Evolutionary conservation across 2,888 invertebrate genomes (phyloP), one percentile per base, ranked within the genome.

Genomic region (Apodemia mormo): DNA sequence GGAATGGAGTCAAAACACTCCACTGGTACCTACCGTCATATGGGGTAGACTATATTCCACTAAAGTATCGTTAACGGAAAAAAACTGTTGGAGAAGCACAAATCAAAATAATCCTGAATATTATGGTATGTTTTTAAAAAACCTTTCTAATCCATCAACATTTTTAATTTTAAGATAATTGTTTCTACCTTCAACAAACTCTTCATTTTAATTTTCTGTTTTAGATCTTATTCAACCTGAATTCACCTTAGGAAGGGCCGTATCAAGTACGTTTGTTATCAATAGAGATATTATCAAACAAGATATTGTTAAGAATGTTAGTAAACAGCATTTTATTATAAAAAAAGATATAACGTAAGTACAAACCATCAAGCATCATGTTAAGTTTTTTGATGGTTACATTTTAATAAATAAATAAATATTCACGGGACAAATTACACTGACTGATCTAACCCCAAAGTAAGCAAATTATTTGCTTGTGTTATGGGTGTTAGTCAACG

Each of bases 311-410:
- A 87, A 84, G 71, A 94, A 90, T 76, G 88, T 96, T 22, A 96
- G 96, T 81, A 96, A 96, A 83, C 81, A 88, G 65, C 96, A 96
- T 76, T 96, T 96, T 81, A 75, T 81, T 9, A 94, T 96, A 65
- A 89, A 77, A 33, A 89, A 94, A 76, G 94, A 94, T 65, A 78
- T 86, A 75, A 77, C 80, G 94, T 94, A 82, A 88, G 92, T 90
- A 77, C 49, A 56, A 43, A 4, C 6, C 10, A 64, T 65, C 3
- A 45, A 4, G 12, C 12, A 45, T 45, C 14, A 4, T 45, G 3
- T 45, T 45, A 12, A 12, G 12, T 45, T 45, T 12, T 45, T 45
- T 12, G 4, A 45, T 45, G 12, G 12, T 12, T 4, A 45, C 12
- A 45, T 9, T n/a, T n/a, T n/a, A n/a, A n/a, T n/a, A n/a, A n/a